phyloP scores from a whole-genome alignment of 2,888 invertebrate species.

The Eremobia ochroleuca region DNA sequence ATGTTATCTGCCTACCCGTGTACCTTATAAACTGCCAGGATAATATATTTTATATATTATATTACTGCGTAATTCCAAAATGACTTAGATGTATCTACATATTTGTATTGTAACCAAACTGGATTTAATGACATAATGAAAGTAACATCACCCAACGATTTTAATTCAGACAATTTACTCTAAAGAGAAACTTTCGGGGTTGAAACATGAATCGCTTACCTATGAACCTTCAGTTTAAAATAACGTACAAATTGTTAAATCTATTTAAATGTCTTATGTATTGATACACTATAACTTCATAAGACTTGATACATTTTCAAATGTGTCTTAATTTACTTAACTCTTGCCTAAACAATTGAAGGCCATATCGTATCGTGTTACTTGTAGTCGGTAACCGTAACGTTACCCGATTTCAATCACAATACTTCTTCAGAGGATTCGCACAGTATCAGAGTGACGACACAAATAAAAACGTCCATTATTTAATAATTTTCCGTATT shows the following conservation, averaged over 20 bases:
- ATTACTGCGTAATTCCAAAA: conserved; percentile 24
- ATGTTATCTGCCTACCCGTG: conserved; percentile 30
- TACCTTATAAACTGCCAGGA: conserved; percentile 19
- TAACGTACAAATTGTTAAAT: conserved; percentile 79
- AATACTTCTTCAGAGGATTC: conserved; percentile 44
- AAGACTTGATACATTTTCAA: conserved; percentile 82
- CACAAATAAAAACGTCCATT: conserved; percentile 37
- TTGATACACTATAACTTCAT: conserved; percentile 78
- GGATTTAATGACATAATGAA: conserved; percentile 55
- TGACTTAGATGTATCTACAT: conserved; percentile 66
- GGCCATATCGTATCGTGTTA: conserved; percentile 78
- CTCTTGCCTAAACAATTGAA: conserved; percentile 78
- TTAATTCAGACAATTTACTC: conserved; percentile 54
- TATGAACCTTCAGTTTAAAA: conserved; percentile 72
- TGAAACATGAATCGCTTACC: conserved; percentile 70
- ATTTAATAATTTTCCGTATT: conserved; percentile 19
- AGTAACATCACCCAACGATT: conserved; percentile 42
- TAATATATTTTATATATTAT: conserved; percentile 51
- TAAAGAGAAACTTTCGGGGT: conserved; percentile 80
- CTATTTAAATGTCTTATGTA: conserved; percentile 78
- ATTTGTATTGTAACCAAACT: conserved; percentile 52
- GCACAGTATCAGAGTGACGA: conserved; percentile 37
- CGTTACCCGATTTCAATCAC: conserved; percentile 54
- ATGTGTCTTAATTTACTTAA: conserved; percentile 83
- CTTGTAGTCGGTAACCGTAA: conserved; percentile 62